Evolutionary conservation across 2,888 invertebrate genomes (phyloP), one percentile per base, ranked within the genome.

Genomic region (Acanthococcus lagerstroemiae): DNA sequence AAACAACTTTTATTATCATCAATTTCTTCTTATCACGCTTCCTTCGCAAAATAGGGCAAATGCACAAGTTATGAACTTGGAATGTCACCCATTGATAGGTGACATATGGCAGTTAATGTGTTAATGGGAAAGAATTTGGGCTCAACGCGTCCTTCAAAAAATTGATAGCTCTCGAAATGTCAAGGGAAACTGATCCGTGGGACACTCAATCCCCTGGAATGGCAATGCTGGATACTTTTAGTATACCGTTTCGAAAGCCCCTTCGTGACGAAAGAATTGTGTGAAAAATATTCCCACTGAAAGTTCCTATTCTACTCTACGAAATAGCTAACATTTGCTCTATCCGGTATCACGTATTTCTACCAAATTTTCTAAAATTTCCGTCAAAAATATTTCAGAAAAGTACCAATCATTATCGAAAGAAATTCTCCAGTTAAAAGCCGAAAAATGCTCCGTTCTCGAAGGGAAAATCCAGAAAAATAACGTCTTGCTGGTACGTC

Each of bases 381-480:
- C 58, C 69, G 44, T 69, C 65, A 72, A n/a, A n/a, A n/a, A 68
- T 44, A 66, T 74, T 78, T 22, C 77, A 84, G 96, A 97, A 77
- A 96, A 97, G 77, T 95, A 96, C 76, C 94, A 95, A 78, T 88
- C 95, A 6, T 96, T 97, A 79, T 89, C 97, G 87, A 94, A 93
- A 74, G 96, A 96, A 76, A 93, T 95, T 1, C 95, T 95, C 74
- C 90, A 90, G 74, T 92, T 94, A 4, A 94, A 97, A 7, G 92
- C 93, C 0, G 95, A 97, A 75, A 97, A 97, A 77, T 95, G 96
- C 0, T 90, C 90, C 74, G 89, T 94, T 0, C 78, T 96, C 46
- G 96, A 96, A 78, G 93, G 94, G 0, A 95, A 95, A 77, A 90
- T 93, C 0, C 96, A 95, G 75, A 96, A 95, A 78, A 95, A 94